Evolutionary conservation across 2,797 vertebrate genomes (phyloP), one percentile per base, ranked within the genome.

Genomic region (Smutsia gigantea): DNA sequence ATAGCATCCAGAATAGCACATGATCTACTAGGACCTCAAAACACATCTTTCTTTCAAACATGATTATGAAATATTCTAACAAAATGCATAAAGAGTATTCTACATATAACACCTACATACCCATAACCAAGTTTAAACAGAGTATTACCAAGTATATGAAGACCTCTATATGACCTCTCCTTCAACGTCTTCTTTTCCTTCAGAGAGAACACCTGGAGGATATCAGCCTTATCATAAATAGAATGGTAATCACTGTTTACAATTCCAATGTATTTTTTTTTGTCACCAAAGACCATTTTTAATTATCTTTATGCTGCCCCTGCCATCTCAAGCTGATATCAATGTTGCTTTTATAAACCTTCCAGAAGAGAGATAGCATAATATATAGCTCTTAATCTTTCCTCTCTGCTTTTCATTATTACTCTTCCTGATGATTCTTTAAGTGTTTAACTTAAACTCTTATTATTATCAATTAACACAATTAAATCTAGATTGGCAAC

Each of bases 361-460:
- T 87, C 12, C 42, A 71, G 71, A 87, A 85, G n/a, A 71, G 15
- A 84, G 71, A 81, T 72, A 57, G 37, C 55, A 2, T 68, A 81
- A 85, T 37, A 27, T 85, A 77, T 46, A 92, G 8, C 34, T 84
- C 53, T 83, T 86, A 46, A 37, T 79, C 75, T 84, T 86, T 86
- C 8, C n/a, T 93, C 59, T 31, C 49, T 81, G 23, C 12, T 96
- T 91, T 92, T 92, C 17, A 77, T 51, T 57, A 37, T 81, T 6
- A 79, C 61, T 86, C 4, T 15, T 95, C 7, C 27, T 27, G 75
- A 69, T 85, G 37, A 8, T 69, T 79, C 87, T 71, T 90, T 74
- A 74, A 29, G 72, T 27, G 19, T 59, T 85, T 83, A 96, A 49
- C 61, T 87, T 92, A 55, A 95, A 87, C 87, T 90, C 61, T 96